A percentile compares a stretch with the other conserved stretches of the same genome.
phyloP scores from a whole-genome alignment of 2,113 vertebrate genomes.

The Apodemus sylvaticus region DNA sequence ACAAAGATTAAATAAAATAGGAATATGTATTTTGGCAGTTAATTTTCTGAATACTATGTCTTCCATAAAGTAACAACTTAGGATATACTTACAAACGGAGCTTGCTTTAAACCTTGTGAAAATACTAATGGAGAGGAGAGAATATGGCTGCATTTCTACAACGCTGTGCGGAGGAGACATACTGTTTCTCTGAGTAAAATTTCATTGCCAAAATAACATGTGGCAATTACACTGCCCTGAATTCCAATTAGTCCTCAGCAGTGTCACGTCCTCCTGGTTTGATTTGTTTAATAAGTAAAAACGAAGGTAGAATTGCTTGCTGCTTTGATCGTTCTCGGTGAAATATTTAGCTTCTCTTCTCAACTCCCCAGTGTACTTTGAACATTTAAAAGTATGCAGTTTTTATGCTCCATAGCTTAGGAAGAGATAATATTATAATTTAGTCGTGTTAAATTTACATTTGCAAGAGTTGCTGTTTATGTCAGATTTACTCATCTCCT shows the following conservation, averaged over 20 bases:
- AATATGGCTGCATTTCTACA: neutral
- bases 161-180: neutral
- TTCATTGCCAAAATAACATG: conserved; percentile 9
- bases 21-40: neutral
- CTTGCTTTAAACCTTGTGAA: neutral
- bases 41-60: conserved; percentile 37
- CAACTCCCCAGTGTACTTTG: conserved; percentile 29
- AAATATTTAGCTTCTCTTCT: conserved; percentile 63
- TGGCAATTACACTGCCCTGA: neutral
- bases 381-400: conserved; percentile 53
- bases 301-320: neutral
- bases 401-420: conserved; percentile 27
- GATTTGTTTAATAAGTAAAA: conserved; percentile 55
- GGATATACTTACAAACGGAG: conserved; percentile 54
- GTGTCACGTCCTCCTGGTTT: neutral
- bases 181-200: neutral
- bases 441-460: conserved; percentile 58
- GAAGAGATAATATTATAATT: conserved; percentile 65
- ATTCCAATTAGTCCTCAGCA: neutral
- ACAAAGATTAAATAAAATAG: conserved; percentile 1
- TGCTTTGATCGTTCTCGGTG: conserved; percentile 52
- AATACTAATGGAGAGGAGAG: neutral
- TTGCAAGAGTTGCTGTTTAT: conserved; percentile 66
- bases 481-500: conserved; percentile 62
- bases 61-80: conserved; percentile 37